Evolutionary conservation across 2,888 invertebrate species (phyloP).

Genomic region (Anodontia alba): DNA sequence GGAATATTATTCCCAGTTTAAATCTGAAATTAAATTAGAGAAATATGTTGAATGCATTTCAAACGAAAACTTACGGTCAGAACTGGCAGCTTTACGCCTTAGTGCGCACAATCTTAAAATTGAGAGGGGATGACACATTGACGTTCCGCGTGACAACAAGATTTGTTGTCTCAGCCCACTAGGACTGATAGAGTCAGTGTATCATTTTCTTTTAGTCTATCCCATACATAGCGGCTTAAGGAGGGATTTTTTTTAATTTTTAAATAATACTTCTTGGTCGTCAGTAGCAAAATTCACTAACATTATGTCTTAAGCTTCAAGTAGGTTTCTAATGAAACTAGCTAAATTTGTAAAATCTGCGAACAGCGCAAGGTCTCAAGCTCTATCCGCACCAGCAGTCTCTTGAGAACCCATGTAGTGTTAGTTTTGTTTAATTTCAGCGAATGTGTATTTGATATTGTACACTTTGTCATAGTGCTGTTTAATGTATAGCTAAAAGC

Average conservation of each 20-base stretch:
- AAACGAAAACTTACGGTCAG: background rate
- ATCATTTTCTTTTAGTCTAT: background rate
- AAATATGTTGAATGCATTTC: background rate
- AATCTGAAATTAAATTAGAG: background rate
- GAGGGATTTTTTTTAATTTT: background rate
- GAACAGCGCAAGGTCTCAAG: no score
- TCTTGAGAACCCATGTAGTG: no score
- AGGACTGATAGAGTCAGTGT: background rate
- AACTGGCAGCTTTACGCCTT: background rate
- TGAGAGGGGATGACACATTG: background rate
- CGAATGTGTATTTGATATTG: no score
- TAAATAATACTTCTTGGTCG: background rate
- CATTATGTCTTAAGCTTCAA: constrained; percentile 1
- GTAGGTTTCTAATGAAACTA: no score
- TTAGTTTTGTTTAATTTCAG: no score
- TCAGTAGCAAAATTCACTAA: background rate
- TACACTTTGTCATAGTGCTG: no score
- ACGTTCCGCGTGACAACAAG: background rate
- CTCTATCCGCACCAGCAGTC: no score
- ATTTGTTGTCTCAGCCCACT: background rate
- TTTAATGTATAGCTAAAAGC: no score
- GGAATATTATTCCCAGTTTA: background rate
- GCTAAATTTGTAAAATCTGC: no score
- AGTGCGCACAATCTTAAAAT: background rate
- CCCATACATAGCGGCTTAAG: background rate